A percentile compares a stretch with the other conserved stretches of the same genome.
Evolutionary conservation across 2,888 invertebrate species (phyloP).

Genomic region (Dynastes tityus): DNA sequence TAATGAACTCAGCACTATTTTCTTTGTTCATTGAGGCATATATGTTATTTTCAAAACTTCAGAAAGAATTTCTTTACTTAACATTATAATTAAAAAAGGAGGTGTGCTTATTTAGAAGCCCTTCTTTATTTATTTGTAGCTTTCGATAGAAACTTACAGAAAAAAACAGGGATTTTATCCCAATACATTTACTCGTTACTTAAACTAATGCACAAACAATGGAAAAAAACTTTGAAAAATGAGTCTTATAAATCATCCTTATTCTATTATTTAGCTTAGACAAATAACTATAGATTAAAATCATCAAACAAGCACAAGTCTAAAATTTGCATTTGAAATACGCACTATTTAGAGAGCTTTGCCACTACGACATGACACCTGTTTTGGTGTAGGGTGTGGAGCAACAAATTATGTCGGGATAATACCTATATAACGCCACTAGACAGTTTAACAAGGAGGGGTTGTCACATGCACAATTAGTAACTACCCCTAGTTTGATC

Average conservation of each 20-base stretch:
- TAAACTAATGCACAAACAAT: no score
- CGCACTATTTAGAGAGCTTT: conserved; percentile 33
- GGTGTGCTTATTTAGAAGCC: neutral
- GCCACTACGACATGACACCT: conserved; percentile 57
- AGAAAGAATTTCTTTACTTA: no score
- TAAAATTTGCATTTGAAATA: conserved; percentile 31
- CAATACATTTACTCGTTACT: no score
- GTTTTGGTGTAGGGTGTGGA: conserved; percentile 58
- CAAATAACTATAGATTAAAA: conserved; percentile 21
- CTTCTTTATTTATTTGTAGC: no score
- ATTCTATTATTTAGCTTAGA: conserved; percentile 14
- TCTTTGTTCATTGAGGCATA: no score
- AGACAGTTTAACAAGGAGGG: conserved; percentile 64
- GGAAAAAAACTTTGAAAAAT: no score
- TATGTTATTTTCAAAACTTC: no score
- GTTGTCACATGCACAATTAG: conserved; percentile 64
- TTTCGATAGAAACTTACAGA: no score
- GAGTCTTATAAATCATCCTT: conserved; percentile 16
- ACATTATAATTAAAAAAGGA: no score
- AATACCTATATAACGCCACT: conserved; percentile 66
- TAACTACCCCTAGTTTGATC: conserved; percentile 59
- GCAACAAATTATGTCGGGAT: conserved; percentile 66
- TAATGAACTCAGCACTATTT: no score
- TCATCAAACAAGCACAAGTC: conserved; percentile 19
- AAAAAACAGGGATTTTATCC: no score